These are phyloP conservation scores for Regulus satrapa DNA, from an alignment of 2,113 vertebrate genomes.

Conservation along the genomic window DNA sequence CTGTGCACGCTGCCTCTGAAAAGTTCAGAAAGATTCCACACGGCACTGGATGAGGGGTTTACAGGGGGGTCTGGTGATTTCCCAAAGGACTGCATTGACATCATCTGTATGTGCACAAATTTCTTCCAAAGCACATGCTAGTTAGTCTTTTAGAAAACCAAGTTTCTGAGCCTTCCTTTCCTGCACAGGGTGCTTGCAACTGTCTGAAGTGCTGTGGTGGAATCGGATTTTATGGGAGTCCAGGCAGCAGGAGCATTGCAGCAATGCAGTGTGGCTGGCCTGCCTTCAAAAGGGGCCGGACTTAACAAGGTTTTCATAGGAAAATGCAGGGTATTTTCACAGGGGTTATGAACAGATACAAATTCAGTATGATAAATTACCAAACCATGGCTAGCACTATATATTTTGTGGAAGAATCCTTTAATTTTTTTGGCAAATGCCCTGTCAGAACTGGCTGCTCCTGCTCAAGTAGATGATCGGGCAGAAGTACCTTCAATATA, in stretches of 20 bases:
- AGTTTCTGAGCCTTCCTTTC: background rate
- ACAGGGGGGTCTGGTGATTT: background rate
- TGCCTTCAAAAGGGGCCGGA: background rate
- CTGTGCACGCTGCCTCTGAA: rapidly evolving
- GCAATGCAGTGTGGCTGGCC: background rate
- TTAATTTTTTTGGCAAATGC: background rate
- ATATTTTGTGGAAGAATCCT: background rate
- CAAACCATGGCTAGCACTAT: background rate
- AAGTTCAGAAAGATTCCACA: background rate
- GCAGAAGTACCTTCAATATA: background rate
- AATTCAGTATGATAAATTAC: background rate
- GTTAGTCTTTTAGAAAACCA: background rate
- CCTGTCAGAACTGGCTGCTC: background rate
- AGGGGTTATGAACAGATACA: background rate
- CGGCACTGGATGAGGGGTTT: background rate
- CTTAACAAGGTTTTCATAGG: background rate
- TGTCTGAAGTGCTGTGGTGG: background rate
- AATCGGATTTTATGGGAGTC: background rate
- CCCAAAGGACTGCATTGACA: background rate
- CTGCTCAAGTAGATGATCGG: background rate
- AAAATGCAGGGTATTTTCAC: background rate
- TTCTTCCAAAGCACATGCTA: background rate
- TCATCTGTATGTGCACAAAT: background rate
- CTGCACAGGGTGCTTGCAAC: background rate
- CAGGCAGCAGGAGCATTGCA: background rate